Evolutionary conservation across 2,797 vertebrate genomes (phyloP).

Genomic region (Meda fulgida): DNA sequence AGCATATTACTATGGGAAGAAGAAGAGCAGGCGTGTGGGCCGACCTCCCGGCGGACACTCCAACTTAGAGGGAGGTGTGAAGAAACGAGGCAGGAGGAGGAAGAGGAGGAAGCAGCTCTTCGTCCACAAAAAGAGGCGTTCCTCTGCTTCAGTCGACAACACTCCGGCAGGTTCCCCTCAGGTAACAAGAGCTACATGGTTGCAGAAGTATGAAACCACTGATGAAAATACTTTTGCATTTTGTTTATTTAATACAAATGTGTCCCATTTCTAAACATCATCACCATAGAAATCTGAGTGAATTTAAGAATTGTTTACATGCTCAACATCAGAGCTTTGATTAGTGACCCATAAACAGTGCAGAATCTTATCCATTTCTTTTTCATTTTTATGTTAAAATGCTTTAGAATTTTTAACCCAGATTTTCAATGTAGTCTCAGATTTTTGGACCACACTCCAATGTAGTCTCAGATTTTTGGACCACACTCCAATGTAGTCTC

Average conservation of each 20-base stretch:
- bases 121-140: slow-evolving; percentile 96
- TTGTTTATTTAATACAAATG: not conserved
- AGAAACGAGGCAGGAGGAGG: slow-evolving; percentile 90
- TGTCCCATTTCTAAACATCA: not conserved
- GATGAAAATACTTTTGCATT: not conserved
- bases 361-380: not conserved
- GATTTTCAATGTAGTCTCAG: not conserved
- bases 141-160: slow-evolving; percentile 92
- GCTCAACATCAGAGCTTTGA: not conserved
- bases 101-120: slow-evolving; percentile 97
- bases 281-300: not conserved
- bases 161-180: slow-evolving; percentile 96
- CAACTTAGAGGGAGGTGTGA: slow-evolving; percentile 91
- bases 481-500: not conserved
- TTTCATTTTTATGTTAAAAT: not conserved
- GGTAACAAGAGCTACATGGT: slow-evolving; percentile 72
- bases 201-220: not conserved
- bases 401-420: not conserved
- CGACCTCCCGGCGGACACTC: slow-evolving; percentile 92
- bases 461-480: not conserved
- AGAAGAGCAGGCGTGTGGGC: slow-evolving; percentile 92
- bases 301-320: not conserved
- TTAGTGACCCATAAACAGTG: not conserved
- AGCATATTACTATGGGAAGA: slow-evolving; percentile 97
- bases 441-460: not conserved